phyloP scores from a whole-genome alignment of 2,888 invertebrate genomes.

The Gymnoscelis rufifasciata region DNA sequence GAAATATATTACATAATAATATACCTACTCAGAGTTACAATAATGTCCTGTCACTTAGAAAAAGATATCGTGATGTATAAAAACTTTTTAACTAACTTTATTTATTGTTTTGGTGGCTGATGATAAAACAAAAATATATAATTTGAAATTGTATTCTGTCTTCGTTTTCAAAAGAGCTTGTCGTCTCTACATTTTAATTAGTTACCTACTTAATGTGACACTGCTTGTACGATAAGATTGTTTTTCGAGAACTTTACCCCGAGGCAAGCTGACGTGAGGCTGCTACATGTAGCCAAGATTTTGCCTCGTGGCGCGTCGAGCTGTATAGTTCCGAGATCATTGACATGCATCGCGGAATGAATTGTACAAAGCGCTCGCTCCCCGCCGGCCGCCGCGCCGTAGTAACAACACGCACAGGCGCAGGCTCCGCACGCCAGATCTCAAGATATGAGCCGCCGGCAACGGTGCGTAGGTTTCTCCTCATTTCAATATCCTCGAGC shows the following conservation, averaged over 20 bases:
- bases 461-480: slow-evolving; percentile 17
- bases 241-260: slow-evolving; percentile 11
- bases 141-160: too few relatives aligned
- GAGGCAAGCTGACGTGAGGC: slow-evolving; percentile 20
- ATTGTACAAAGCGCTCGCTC: slow-evolving; percentile 39
- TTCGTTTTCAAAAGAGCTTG: too few relatives aligned
- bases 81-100: too few relatives aligned
- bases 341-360: slow-evolving; percentile 43
- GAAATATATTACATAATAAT: too few relatives aligned
- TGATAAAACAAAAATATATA: too few relatives aligned
- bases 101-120: too few relatives aligned
- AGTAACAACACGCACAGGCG: slow-evolving; percentile 39
- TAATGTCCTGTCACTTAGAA: too few relatives aligned
- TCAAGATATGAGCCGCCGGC: slow-evolving; percentile 16
- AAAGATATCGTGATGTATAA: too few relatives aligned
- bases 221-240: slow-evolving; percentile 7
- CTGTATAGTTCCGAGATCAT: slow-evolving; percentile 40
- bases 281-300: slow-evolving; percentile 28
- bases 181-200: not conserved
- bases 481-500: slow-evolving; percentile 18
- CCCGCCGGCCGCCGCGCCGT: slow-evolving; percentile 34
- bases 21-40: too few relatives aligned
- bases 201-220: not conserved
- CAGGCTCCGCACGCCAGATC: slow-evolving; percentile 27
- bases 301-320: slow-evolving; percentile 18